Evolutionary conservation across 2,888 invertebrate species (phyloP).

Genomic region (Callyntrura sp.): DNA sequence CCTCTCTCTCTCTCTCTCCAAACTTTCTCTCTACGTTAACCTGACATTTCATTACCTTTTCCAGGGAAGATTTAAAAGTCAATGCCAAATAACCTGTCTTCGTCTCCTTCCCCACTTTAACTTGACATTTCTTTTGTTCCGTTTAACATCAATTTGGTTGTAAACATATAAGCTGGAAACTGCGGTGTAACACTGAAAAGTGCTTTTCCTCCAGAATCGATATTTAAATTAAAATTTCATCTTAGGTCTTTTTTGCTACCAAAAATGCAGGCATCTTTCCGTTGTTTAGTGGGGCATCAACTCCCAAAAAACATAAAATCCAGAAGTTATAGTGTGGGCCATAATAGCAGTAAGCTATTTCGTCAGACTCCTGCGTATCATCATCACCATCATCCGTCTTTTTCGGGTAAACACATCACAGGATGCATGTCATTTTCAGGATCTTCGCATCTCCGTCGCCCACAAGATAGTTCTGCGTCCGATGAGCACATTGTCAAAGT

Average conservation of each 20-base stretch:
- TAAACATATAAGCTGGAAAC: background rate
- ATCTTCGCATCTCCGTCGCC: conserved; percentile 43
- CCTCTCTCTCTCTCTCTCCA: background rate
- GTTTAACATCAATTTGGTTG: background rate
- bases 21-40: background rate
- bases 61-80: conserved; percentile 15
- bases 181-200: background rate
- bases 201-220: conserved; percentile 27
- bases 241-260: background rate
- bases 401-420: conserved; percentile 24
- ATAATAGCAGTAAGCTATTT: conserved; percentile 29
- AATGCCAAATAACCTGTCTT: no score
- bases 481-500: conserved; percentile 46
- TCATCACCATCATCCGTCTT: background rate
- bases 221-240: conserved; percentile 41
- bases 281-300: conserved; percentile 61
- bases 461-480: conserved; percentile 8
- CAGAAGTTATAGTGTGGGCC: background rate
- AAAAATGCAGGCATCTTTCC: conserved; percentile 56
- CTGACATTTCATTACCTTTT: conserved; percentile 46
- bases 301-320: conserved; percentile 48
- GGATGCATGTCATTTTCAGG: conserved; percentile 65
- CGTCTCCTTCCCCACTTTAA: background rate
- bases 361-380: background rate
- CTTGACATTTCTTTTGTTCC: conserved; percentile 50